phyloP scores from a whole-genome alignment of 2,797 vertebrate genomes.

The Fistularia commersonii region DNA sequence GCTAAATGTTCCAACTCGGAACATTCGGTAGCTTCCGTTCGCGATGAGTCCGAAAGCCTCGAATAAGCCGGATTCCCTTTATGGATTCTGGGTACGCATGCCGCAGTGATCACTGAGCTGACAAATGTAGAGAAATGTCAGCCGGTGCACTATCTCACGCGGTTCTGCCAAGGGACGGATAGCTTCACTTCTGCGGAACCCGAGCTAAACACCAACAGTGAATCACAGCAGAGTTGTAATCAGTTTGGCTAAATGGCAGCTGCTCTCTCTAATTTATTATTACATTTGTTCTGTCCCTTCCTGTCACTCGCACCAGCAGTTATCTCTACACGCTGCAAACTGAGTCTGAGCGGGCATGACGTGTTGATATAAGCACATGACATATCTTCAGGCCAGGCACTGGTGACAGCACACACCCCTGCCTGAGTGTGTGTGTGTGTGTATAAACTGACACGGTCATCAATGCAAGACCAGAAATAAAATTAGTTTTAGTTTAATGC shows the following conservation, averaged over 20 bases:
- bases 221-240: slow-evolving; percentile 47
- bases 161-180: slow-evolving; percentile 31
- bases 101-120: slow-evolving; percentile 40
- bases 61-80: too few species aligned
- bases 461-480: slow-evolving; percentile 27
- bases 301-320: slow-evolving; percentile 35
- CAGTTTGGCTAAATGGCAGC: slow-evolving; percentile 57
- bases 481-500: slow-evolving; percentile 43
- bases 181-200: slow-evolving; percentile 24
- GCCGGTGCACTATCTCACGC: slow-evolving; percentile 28
- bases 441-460: slow-evolving; percentile 9
- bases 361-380: slow-evolving; percentile 50
- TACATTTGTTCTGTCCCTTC: slow-evolving; percentile 57
- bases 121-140: slow-evolving; percentile 36
- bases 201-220: slow-evolving; percentile 47
- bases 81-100: slow-evolving; percentile 1
- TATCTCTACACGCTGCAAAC: slow-evolving; percentile 42
- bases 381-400: slow-evolving; percentile 44
- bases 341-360: slow-evolving; percentile 44
- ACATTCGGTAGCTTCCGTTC: too few species aligned
- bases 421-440: not conserved
- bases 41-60: too few species aligned
- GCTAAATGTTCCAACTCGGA: too few species aligned
- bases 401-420: slow-evolving; percentile 9
- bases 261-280: slow-evolving; percentile 46